These are phyloP conservation scores for Ptychodera flava DNA, from an alignment of 35 echinoderm and acorn worm genomes.

Conservation along the genomic window DNA sequence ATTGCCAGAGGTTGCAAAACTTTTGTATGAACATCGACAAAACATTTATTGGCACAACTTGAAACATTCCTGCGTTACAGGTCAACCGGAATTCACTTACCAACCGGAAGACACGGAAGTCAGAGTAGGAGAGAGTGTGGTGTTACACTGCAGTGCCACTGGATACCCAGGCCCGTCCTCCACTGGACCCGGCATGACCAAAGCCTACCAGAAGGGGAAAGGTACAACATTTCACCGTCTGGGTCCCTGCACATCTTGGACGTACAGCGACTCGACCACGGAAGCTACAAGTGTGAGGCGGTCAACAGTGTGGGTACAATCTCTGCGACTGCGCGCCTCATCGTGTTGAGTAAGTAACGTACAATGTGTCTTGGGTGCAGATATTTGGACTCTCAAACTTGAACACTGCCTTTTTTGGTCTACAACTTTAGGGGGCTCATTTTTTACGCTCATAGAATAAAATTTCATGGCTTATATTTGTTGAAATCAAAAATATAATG, in stretches of 20 bases:
- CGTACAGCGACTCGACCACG: conserved; percentile 44
- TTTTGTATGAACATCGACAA: no score
- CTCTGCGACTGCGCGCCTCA: conserved; percentile 48
- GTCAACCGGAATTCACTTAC: conserved; percentile 31
- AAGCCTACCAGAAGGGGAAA: conserved; percentile 36
- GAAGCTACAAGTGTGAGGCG: conserved; percentile 51
- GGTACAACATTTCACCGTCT: conserved; percentile 38
- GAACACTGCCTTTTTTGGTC: no score
- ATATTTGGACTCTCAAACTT: no score
- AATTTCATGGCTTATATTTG: no score
- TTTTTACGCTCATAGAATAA: no score
- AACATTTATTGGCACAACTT: no score
- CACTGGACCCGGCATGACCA: conserved; percentile 56
- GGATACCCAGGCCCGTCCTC: conserved; percentile 74
- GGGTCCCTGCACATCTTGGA: conserved; percentile 81
- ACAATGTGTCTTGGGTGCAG: no score
- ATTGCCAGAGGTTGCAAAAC: no score
- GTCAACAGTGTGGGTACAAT: conserved; percentile 46
- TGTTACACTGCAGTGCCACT: conserved; percentile 61
- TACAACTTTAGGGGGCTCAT: no score
- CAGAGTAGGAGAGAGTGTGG: conserved; percentile 33
- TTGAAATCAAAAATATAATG: no score
- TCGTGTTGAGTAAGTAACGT: conserved; percentile 57
- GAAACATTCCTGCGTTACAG: no score
- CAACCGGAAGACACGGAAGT: conserved; percentile 48